Evolutionary conservation across 1,140 invertebrate genomes (phyloP), one percentile per base, ranked within the genome.

Genomic region (Papilio polyxenes): DNA sequence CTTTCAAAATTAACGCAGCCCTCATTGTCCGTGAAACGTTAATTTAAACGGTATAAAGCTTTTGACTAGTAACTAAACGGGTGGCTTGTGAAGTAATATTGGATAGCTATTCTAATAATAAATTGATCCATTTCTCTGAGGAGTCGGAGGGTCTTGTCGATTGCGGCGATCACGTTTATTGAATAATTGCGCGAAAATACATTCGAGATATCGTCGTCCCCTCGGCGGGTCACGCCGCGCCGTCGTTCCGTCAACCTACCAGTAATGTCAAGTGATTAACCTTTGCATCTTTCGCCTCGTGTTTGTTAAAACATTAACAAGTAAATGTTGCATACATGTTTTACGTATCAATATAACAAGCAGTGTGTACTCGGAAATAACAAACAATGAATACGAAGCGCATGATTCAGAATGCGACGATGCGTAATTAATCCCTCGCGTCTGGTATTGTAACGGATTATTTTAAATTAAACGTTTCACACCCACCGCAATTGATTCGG

Each of bases 181-280:
- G 93, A 91, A 94, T 94, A 92, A 94, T 94, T 94, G 93, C 91
- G 91, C 92, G 91, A 93, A 93, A 93, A 90, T 89, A 91, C 82
- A 89, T 85, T 84, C 81, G 84, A 91, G 90, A 92, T 87, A 85
- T 80, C 84, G 86, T 80, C 85, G 85, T 85, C 90, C 91, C 91
- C 92, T 90, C 91, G 80, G 82, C 83, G 83, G 80, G 85, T 87
- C 85, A 83, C 84, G 85, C 87, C 85, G 56, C 84, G 85, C 87
- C 85, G 56, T 59, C n/a, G 17, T 20, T 9, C 56, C 56, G 85
- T 85, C 86, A 88, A 87, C 87, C 85, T 88, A 86, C 86, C 87
- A 89, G 87, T 89, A 87, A 89, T 88, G 83, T 84, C 84, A 83
- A 88, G 88, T 90, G 88, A 89, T 92, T 90, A 92, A 91, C 85